Percentiles rank a stretch among this genome's conserved stretches.
Conservation (phyloP, 2,797 vertebrate genomes). For the Myripristis jacobus region DNA sequence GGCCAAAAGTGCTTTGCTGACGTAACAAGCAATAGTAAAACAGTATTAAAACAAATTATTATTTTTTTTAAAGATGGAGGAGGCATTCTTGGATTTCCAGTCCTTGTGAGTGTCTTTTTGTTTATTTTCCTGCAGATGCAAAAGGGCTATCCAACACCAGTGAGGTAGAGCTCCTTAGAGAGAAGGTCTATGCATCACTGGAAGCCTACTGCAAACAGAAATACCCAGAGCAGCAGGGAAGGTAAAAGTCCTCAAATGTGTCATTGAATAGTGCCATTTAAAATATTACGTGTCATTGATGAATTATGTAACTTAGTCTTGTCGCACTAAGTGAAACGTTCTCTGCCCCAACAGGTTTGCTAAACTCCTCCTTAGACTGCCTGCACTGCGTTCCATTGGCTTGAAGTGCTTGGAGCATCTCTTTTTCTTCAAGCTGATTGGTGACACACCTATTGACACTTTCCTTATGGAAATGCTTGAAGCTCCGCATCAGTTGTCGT, state of each 20-base stretch:
- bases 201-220: constrained; percentile 98
- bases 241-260: constrained; percentile 76
- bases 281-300: too few relatives aligned
- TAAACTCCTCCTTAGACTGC: constrained; percentile 94
- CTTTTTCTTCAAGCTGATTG: constrained; percentile 98
- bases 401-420: constrained; percentile 98
- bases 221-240: constrained; percentile 96
- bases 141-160: constrained; percentile 95
- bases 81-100: neutral
- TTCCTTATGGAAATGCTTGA: constrained; percentile 99
- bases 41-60: too few relatives aligned
- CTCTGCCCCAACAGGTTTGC: constrained; percentile 86
- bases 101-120: neutral
- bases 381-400: constrained; percentile 94
- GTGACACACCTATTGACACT: constrained; percentile 98
- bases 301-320: too few relatives aligned
- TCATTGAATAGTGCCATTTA: too few relatives aligned
- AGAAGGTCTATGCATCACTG: constrained; percentile 97
- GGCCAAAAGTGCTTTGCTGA: neutral
- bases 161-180: constrained; percentile 93
- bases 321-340: neutral
- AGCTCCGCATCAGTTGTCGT: constrained; percentile 90
- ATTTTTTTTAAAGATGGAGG: neutral
- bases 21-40: neutral
- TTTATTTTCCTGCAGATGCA: constrained; percentile 85